Evolutionary conservation across 2,797 vertebrate genomes (phyloP).

Genomic region (Danio jaintianensis): DNA sequence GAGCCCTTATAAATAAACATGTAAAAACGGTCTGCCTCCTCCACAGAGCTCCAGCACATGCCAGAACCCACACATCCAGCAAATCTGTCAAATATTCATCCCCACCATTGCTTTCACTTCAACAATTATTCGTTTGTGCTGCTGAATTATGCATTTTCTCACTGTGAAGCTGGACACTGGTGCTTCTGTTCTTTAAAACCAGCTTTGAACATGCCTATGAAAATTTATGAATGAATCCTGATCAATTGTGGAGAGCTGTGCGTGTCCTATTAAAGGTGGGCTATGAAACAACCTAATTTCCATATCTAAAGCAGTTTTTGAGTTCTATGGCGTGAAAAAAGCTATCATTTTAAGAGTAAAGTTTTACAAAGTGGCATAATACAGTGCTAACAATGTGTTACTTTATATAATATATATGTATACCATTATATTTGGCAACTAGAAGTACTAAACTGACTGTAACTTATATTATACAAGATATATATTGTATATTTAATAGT

Average conservation of each 20-base stretch:
- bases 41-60: conserved; percentile 46
- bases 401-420: too few species aligned
- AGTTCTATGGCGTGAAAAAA: background rate
- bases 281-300: background rate
- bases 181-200: conserved; percentile 58
- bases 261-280: background rate
- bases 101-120: conserved; percentile 68
- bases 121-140: conserved; percentile 65
- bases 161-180: conserved; percentile 51
- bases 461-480: too few species aligned
- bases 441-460: too few species aligned
- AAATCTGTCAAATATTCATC: conserved; percentile 70
- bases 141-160: conserved; percentile 74
- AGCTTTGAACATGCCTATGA: conserved; percentile 69
- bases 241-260: background rate
- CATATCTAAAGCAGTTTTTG: background rate
- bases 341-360: background rate
- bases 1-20: conserved; percentile 73
- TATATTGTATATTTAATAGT: too few species aligned
- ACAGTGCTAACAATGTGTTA: background rate
- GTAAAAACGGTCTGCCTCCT: conserved; percentile 20
- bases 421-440: too few species aligned
- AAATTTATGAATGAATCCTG: conserved; percentile 71
- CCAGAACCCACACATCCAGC: conserved; percentile 59
- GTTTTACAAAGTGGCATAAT: background rate